phyloP scores from a whole-genome alignment of 64 coral and sea anemone genomes.

The Stichodactyla mertensii region DNA sequence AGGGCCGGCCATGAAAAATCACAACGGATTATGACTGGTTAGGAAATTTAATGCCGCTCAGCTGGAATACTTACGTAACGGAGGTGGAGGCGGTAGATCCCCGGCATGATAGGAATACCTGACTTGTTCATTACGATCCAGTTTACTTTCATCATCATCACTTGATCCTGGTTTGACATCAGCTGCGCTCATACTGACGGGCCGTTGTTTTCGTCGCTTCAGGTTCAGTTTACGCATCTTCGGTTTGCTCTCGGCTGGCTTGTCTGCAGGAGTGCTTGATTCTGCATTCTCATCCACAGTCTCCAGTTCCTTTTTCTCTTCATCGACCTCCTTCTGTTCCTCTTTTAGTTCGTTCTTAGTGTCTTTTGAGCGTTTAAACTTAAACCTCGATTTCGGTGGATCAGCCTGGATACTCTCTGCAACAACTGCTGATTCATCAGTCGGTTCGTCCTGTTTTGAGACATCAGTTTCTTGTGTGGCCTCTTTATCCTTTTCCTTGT shows the following conservation, averaged over 20 bases:
- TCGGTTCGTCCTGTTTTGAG: background rate
- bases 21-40: too few relatives aligned
- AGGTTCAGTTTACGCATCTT: slow-evolving; percentile 32
- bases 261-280: slow-evolving; percentile 5
- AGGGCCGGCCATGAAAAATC: too few relatives aligned
- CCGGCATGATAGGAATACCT: slow-evolving; percentile 79
- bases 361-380: slow-evolving; percentile 22
- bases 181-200: slow-evolving; percentile 54
- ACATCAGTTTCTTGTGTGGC: background rate
- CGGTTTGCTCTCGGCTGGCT: slow-evolving; percentile 8
- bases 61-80: slow-evolving; percentile 42
- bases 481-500: slow-evolving; percentile 33
- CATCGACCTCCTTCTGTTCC: slow-evolving; percentile 31
- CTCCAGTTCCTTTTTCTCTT: slow-evolving; percentile 24
- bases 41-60: too few relatives aligned
- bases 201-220: slow-evolving; percentile 27
- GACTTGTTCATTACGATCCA: slow-evolving; percentile 38
- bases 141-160: slow-evolving; percentile 22
- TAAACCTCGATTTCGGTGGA: slow-evolving; percentile 38
- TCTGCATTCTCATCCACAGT: slow-evolving; percentile 36
- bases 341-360: slow-evolving; percentile 25
- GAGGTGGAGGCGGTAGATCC: slow-evolving; percentile 32
- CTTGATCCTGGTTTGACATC: slow-evolving; percentile 4
- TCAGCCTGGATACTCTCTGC: slow-evolving; percentile 24
- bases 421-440: background rate